phyloP scores from a whole-genome alignment of 2,888 invertebrate species.

The Harpagoxenus sublaevis region DNA sequence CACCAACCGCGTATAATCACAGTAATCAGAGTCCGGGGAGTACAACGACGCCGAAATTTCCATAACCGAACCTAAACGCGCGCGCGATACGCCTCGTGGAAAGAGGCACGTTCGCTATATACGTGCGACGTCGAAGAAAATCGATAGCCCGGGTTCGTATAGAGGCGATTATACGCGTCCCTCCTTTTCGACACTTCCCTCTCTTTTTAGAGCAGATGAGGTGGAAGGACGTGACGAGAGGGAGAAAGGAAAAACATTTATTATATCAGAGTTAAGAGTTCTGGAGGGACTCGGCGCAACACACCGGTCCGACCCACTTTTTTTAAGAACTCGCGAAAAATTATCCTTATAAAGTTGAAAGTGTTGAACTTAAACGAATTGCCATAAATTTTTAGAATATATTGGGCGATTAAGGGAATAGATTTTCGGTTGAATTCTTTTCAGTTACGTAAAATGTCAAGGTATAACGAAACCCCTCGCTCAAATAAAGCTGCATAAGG shows the following conservation, averaged over 20 bases:
- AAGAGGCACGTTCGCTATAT: slow-evolving; percentile 21
- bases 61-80: slow-evolving; percentile 35
- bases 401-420: not conserved
- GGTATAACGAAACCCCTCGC: not conserved
- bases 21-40: slow-evolving; percentile 25
- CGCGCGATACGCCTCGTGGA: not conserved
- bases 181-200: slow-evolving; percentile 23
- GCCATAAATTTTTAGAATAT: not conserved
- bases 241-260: slow-evolving; percentile 15
- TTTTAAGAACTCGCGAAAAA: slow-evolving; percentile 26
- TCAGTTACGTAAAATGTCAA: not conserved
- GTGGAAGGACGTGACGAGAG: not conserved
- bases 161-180: slow-evolving; percentile 22
- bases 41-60: slow-evolving; percentile 45
- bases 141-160: slow-evolving; percentile 31
- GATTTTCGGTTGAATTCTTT: not conserved
- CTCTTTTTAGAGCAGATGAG: not conserved
- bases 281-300: not conserved
- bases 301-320: slow-evolving; percentile 22
- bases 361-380: not conserved
- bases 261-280: slow-evolving; percentile 18
- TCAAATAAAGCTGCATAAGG: not conserved
- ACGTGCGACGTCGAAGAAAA: slow-evolving; percentile 33
- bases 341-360: slow-evolving; percentile 26
- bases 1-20: slow-evolving; percentile 43